Evolutionary conservation across 2,888 invertebrate species (phyloP).

Genomic region (Blera fallax): DNA sequence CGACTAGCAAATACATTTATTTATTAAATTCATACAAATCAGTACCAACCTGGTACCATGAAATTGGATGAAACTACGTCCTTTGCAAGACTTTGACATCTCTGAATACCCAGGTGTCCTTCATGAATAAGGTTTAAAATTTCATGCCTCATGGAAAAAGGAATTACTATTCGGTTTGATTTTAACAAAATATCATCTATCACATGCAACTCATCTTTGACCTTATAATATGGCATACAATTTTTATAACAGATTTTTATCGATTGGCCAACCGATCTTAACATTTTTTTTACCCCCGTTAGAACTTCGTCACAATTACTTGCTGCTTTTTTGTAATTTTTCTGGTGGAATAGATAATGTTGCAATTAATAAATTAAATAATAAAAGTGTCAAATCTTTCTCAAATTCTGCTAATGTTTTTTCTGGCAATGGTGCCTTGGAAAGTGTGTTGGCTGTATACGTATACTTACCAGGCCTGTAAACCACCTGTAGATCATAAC

Average conservation of each 20-base stretch:
- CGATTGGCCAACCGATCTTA: constrained; percentile 26
- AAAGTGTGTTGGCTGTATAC: background rate
- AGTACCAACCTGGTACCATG: background rate
- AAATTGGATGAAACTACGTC: background rate
- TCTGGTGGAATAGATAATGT: background rate
- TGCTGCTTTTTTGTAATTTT: background rate
- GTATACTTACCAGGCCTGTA: background rate
- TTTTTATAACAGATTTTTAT: constrained; percentile 5
- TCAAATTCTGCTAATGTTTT: constrained; percentile 43
- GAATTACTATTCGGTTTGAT: constrained; percentile 23
- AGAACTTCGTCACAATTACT: background rate
- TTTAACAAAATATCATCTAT: background rate
- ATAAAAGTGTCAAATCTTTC: constrained; percentile 41
- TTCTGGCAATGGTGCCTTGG: background rate
- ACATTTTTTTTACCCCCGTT: background rate
- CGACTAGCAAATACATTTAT: constrained; percentile 38
- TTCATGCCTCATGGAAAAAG: no score
- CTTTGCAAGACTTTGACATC: constrained; percentile 51
- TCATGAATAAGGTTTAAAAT: constrained; percentile 45
- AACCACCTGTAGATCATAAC: background rate
- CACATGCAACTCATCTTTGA: constrained; percentile 9
- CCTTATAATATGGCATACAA: constrained; percentile 9
- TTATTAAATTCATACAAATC: constrained; percentile 55
- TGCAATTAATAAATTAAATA: constrained; percentile 51
- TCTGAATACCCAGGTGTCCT: constrained; percentile 48